A percentile compares a stretch with the other conserved stretches of the same genome.
Evolutionary conservation across 2,888 invertebrate species (phyloP).

Genomic region (Atherix ibis): DNA sequence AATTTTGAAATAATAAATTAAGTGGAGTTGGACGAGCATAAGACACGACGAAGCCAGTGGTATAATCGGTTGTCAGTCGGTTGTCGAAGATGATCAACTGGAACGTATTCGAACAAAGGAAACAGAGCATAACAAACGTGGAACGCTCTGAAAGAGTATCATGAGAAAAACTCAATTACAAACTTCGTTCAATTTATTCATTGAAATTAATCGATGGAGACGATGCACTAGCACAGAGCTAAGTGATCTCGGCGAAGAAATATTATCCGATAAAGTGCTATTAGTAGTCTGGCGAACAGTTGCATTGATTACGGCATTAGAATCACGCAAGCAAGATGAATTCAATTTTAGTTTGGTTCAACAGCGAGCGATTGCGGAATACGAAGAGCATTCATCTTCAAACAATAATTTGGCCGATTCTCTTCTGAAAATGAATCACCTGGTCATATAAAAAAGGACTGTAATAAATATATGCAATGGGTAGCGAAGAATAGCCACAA

Average conservation of each 20-base stretch:
- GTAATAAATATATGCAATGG: conserved; percentile 10
- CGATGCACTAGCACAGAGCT: no score
- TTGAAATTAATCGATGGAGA: no score
- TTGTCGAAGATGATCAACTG: conserved; percentile 10
- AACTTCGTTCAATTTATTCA: conserved; percentile 11
- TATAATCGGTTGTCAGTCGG: conserved; percentile 7
- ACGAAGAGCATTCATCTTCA: conserved; percentile 5
- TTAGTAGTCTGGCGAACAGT: no score
- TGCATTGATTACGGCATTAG: conserved; percentile 10
- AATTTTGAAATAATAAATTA: not conserved
- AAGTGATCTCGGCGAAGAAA: conserved; percentile 8
- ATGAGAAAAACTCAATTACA: conserved; percentile 8
- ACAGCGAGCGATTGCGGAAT: conserved; percentile 7
- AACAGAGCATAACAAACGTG: conserved; percentile 8
- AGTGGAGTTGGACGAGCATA: not conserved
- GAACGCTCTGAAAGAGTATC: conserved; percentile 7
- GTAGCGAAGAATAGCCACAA: conserved; percentile 7
- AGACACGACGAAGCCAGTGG: conserved; percentile 8
- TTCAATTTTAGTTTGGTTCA: conserved; percentile 2
- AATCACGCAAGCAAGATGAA: conserved; percentile 4
- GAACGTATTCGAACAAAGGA: conserved; percentile 5
- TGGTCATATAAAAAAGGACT: conserved; percentile 10
- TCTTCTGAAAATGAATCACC: conserved; percentile 7
- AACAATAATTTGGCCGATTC: not conserved
- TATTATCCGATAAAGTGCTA: conserved; percentile 5